A percentile compares a stretch with the other conserved stretches of the same genome.
These are phyloP conservation scores for Morus bassanus DNA, from an alignment of 2,797 vertebrate species.

Conservation along the genomic window DNA sequence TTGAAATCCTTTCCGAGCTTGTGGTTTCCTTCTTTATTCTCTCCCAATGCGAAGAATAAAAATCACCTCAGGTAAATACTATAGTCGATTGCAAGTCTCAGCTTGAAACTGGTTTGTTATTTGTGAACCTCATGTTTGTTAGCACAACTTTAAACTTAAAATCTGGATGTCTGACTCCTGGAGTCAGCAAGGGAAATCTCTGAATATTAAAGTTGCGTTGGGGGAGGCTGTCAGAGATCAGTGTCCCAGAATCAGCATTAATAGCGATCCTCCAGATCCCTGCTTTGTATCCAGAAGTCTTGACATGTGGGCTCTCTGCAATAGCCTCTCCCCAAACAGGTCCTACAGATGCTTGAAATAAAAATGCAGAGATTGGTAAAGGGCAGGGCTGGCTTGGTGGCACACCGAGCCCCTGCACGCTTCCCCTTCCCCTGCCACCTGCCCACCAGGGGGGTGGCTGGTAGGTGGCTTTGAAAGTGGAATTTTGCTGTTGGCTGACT, in stretches of 20 bases:
- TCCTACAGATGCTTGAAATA: background rate
- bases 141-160: background rate
- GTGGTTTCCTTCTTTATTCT: background rate
- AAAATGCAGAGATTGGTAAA: background rate
- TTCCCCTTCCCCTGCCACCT: background rate
- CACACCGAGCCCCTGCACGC: fast-evolving
- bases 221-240: background rate
- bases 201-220: background rate
- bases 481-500: background rate
- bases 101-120: background rate
- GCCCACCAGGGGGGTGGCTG: background rate
- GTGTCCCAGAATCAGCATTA: background rate
- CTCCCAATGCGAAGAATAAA: background rate
- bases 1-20: background rate
- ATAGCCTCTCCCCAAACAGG: background rate
- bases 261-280: background rate
- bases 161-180: background rate
- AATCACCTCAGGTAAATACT: background rate
- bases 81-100: background rate
- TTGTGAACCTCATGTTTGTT: background rate
- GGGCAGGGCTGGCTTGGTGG: background rate
- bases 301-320: background rate
- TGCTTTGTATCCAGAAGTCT: background rate
- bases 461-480: background rate
- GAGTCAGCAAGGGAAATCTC: background rate